Conservation (phyloP, 2,797 vertebrate genomes). For the Hemibagrus guttatus region DNA sequence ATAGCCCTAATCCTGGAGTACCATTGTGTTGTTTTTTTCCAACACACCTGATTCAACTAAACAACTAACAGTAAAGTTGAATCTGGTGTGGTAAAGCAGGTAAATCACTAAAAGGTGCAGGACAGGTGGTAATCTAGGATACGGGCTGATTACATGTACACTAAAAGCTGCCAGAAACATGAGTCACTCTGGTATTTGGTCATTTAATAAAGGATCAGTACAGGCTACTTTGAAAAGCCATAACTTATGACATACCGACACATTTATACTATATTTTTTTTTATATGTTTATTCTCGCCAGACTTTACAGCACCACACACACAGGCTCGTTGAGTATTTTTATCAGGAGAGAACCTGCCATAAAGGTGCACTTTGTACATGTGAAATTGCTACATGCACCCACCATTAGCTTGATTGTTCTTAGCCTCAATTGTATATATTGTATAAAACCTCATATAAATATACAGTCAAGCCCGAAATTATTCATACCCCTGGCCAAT, state of each 20-base stretch:
- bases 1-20: background rate
- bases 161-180: background rate
- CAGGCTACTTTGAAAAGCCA: background rate
- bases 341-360: background rate
- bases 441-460: too few relatives aligned
- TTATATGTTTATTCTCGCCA: too few relatives aligned
- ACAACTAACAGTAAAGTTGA: background rate
- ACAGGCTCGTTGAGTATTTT: background rate
- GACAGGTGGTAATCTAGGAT: background rate
- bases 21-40: background rate
- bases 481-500: too few relatives aligned
- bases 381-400: background rate
- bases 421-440: background rate
- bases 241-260: background rate
- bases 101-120: background rate
- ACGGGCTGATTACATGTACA: background rate
- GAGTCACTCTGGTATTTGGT: background rate
- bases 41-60: background rate
- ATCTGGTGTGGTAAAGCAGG: too few relatives aligned
- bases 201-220: background rate
- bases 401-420: background rate
- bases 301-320: too few relatives aligned
- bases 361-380: constrained; percentile 24
- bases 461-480: too few relatives aligned
- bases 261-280: background rate